Conservation (phyloP, 2,888 invertebrate species). For the Acanthoscelides obtectus region DNA sequence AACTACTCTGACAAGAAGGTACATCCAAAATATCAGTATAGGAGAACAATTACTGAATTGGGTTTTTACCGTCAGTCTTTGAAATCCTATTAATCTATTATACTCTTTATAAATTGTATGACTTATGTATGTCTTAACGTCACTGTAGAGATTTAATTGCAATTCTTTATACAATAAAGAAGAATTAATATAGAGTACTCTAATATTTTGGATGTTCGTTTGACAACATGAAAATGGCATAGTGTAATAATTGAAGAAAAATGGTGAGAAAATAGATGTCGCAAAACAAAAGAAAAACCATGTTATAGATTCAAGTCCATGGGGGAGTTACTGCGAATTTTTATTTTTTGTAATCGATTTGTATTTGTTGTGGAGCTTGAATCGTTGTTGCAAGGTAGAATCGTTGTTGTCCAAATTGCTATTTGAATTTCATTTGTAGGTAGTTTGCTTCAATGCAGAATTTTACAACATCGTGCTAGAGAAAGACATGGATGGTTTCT, state of each 20-base stretch:
- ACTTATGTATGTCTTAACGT: no score
- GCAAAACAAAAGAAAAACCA: not conserved
- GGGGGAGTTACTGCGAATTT: not conserved
- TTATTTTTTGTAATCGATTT: not conserved
- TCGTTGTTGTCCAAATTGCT: not conserved
- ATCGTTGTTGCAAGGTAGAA: not conserved
- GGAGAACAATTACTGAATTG: no score
- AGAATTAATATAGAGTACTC: not conserved
- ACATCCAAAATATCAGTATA: conserved; percentile 7
- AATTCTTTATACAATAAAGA: not conserved
- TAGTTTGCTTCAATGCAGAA: not conserved
- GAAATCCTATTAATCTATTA: no score
- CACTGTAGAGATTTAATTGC: no score
- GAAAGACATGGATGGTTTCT: no score
- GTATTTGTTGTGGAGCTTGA: not conserved
- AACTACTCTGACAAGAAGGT: conserved; percentile 7
- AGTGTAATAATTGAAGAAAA: not conserved
- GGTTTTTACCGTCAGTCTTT: no score
- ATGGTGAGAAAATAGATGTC: not conserved
- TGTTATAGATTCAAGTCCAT: not conserved
- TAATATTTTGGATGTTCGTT: not conserved
- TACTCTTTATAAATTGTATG: no score
- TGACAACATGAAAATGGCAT: not conserved
- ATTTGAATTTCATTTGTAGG: not conserved
- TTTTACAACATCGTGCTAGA: not conserved